Percentiles rank a stretch among this genome's conserved stretches.
Evolutionary conservation across 2,888 invertebrate genomes (phyloP).

Genomic region (Eupithecia abbreviata): DNA sequence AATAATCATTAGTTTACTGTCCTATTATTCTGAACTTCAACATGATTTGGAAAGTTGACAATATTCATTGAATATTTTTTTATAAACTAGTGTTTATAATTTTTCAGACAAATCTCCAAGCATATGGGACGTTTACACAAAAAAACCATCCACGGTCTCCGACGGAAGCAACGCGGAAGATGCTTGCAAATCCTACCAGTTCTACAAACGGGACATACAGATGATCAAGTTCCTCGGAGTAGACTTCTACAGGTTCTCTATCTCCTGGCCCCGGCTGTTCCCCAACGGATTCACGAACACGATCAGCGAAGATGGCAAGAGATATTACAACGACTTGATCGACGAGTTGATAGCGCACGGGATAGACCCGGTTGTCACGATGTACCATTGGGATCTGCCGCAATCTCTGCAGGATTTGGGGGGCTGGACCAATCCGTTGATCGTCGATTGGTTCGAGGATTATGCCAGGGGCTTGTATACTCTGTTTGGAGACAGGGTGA

Average conservation of each 20-base stretch:
- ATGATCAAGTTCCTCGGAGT: conserved; percentile 75
- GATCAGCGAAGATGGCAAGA: conserved; percentile 84
- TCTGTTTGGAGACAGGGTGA: conserved; percentile 78
- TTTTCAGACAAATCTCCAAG: conserved; percentile 79
- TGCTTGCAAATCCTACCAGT: conserved; percentile 85
- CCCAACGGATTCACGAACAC: conserved; percentile 81
- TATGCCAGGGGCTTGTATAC: conserved; percentile 76
- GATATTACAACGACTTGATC: conserved; percentile 86
- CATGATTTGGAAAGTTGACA: neutral
- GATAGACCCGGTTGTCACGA: conserved; percentile 85
- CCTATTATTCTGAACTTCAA: neutral
- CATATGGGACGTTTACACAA: conserved; percentile 85
- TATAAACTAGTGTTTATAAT: neutral
- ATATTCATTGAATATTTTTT: no score
- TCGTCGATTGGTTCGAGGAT: conserved; percentile 77
- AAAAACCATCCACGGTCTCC: conserved; percentile 73
- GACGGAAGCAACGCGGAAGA: conserved; percentile 84
- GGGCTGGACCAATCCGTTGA: conserved; percentile 79
- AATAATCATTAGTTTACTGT: neutral
- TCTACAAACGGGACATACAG: conserved; percentile 81
- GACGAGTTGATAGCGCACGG: conserved; percentile 82
- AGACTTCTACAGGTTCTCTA: conserved; percentile 83
- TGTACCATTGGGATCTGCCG: conserved; percentile 84
- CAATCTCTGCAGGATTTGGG: conserved; percentile 82
- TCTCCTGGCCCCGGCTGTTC: conserved; percentile 86